Percentiles rank a stretch among this genome's conserved stretches.
These are phyloP conservation scores for Abrostola triplasia DNA, from an alignment of 2,888 invertebrate species.

Conservation along the genomic window DNA sequence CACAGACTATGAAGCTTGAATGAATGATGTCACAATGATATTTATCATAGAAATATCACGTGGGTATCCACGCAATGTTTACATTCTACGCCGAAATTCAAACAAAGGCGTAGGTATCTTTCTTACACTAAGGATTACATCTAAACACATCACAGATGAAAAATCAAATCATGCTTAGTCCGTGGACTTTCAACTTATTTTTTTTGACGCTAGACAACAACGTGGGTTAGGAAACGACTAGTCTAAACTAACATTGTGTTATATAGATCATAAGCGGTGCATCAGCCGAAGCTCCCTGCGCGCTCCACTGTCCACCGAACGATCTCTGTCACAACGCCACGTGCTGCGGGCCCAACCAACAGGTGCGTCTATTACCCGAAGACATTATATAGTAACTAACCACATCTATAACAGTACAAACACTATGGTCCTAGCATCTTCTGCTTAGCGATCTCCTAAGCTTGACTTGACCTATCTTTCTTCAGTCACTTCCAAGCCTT, in stretches of 20 bases:
- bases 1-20: too few species aligned
- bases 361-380: slow-evolving; percentile 84
- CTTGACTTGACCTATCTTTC: slow-evolving; percentile 10
- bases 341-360: slow-evolving; percentile 95
- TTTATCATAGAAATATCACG: too few species aligned
- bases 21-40: too few species aligned
- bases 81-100: too few species aligned
- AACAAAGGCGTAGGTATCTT: too few species aligned
- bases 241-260: neutral
- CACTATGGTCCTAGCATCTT: slow-evolving; percentile 25
- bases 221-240: too few species aligned
- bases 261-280: slow-evolving; percentile 79
- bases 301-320: slow-evolving; percentile 95
- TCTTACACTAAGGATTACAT: too few species aligned
- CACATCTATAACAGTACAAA: slow-evolving; percentile 32
- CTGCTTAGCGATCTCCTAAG: slow-evolving; percentile 23
- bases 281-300: slow-evolving; percentile 90
- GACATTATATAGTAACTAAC: slow-evolving; percentile 53
- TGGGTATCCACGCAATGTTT: too few species aligned
- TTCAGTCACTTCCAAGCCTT: slow-evolving; percentile 24
- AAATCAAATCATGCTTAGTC: too few species aligned
- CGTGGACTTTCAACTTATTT: too few species aligned
- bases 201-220: too few species aligned
- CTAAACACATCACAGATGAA: too few species aligned
- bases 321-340: slow-evolving; percentile 95